Evolutionary conservation across 2,888 invertebrate genomes (phyloP), one percentile per base, ranked within the genome.

Genomic region (Mesodorylaimus sp.): DNA sequence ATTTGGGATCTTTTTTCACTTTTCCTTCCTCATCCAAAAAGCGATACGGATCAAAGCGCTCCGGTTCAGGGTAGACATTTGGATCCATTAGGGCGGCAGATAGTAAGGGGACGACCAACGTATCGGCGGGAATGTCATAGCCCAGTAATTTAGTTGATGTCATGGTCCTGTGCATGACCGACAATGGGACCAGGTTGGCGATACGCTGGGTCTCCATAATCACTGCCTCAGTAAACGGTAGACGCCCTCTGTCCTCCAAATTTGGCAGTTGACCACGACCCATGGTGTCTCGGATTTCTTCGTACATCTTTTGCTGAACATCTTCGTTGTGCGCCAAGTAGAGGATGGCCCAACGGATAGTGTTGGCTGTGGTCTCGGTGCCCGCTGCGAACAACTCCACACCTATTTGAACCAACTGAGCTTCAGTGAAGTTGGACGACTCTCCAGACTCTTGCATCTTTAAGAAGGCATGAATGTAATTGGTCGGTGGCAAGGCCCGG

Each of bases 121-220:
- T 43, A 26, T 43, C 44, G 19, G 44, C 44, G 3, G 44, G 44
- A n/a, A 43, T 43, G 27, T 43, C 44, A 27, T 43, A 43, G 27
- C 44, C 26, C 10, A 7, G 3, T 7, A 43, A 21, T 26, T 43
- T 24, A 7, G 44, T 43, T 24, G 7, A 13, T 7, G 24, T 3
- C 44, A 43, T 16, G 3, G 44, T 43, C 7, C 44, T 5, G 27
- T 43, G 44, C 41, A 39, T 39, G 10, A 39, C 7, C 16, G 41
- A 39, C 7, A 39, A 7, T 7, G 44, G 44, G 13, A 43, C 3
- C 21, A 43, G 21, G 7, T 24, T 43, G 10, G 44, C 7, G 10
- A 26, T 26, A 3, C 44, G 44, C 27, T 43, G 44, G 21, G 27
- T 43, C 27, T 43, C 44, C 27, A 43, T 26, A 7, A 43, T 10